phyloP scores from a whole-genome alignment of 2,113 vertebrate genomes.

The Xenopus tropicalis region UCB_Xtro_10.0 CM004447.2:136126501-136127000 shows the following conservation, averaged over 20 bases:
- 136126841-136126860: not conserved
- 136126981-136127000: constrained; percentile 47
- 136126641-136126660: no score
- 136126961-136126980: constrained; percentile 33
- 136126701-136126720: no score
- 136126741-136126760: constrained; percentile 4
- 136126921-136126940: constrained; percentile 23
- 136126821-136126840: not conserved
- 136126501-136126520: no score
- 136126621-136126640: no score
- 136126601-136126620: no score
- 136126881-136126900: constrained; percentile 9
- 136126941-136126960: constrained; percentile 41
- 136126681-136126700: not conserved
- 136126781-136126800: constrained; percentile 1
- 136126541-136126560: no score
- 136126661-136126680: not conserved
- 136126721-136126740: constrained; percentile 7
- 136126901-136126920: constrained; percentile 13
- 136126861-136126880: not conserved
- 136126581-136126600: no score
- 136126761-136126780: not conserved
- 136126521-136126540: no score
- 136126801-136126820: no score
- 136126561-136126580: no score